These are phyloP conservation scores for Cosmopolites sordidus DNA, from an alignment of 2,888 invertebrate genomes.

Conservation along the genomic window DNA sequence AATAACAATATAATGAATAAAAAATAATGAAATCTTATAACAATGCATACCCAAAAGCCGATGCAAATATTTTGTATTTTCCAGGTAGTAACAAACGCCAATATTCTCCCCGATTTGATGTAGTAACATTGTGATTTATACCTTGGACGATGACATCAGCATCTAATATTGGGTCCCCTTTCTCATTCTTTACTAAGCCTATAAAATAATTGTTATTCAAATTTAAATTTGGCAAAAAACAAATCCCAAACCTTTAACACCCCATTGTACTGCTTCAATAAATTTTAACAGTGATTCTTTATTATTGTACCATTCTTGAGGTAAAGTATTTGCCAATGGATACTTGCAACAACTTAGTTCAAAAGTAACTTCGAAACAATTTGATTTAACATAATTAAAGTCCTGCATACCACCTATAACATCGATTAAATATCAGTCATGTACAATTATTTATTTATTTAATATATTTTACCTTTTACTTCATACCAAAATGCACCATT, in stretches of 20 bases:
- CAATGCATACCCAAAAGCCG: conserved; percentile 64
- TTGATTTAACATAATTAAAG: conserved; percentile 93
- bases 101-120: conserved; percentile 81
- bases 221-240: not conserved
- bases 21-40: not conserved
- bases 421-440: conserved; percentile 1
- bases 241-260: conserved; percentile 51
- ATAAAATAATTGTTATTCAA: conserved; percentile 38
- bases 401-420: conserved; percentile 92
- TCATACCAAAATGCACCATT: conserved; percentile 94
- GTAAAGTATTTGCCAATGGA: conserved; percentile 67
- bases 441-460: not conserved
- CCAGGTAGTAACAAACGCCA: conserved; percentile 93
- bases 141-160: conserved; percentile 74
- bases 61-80: conserved; percentile 68
- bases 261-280: conserved; percentile 77
- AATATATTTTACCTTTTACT: conserved; percentile 58
- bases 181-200: conserved; percentile 61
- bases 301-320: conserved; percentile 80
- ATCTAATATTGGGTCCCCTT: conserved; percentile 61
- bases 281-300: conserved; percentile 79
- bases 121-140: conserved; percentile 73
- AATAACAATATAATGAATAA: conserved; percentile 4
- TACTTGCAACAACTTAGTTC: conserved; percentile 96
- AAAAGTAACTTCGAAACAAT: conserved; percentile 95